Conservation (phyloP, 2,888 invertebrate species). For the Amorpha juglandis region DNA sequence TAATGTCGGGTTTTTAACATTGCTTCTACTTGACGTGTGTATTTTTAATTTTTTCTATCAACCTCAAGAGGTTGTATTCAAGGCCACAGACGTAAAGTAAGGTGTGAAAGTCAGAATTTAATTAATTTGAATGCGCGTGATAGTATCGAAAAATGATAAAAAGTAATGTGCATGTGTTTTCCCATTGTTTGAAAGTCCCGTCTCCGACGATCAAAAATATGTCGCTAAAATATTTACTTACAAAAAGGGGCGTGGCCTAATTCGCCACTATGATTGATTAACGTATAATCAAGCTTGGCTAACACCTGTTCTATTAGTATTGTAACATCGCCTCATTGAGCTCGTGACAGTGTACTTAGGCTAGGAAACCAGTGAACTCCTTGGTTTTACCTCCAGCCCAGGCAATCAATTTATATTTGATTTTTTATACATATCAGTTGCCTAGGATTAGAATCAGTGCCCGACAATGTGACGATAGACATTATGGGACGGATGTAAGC, state of each 20-base stretch:
- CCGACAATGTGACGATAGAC: too few species aligned
- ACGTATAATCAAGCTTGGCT: background rate
- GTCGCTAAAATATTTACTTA: background rate
- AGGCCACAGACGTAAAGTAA: background rate
- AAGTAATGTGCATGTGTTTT: background rate
- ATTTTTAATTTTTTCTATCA: background rate
- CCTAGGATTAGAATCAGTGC: too few species aligned
- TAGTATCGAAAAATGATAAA: slow-evolving; percentile 15
- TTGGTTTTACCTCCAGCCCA: too few species aligned
- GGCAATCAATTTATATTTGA: too few species aligned
- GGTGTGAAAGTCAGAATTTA: background rate
- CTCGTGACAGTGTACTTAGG: too few species aligned
- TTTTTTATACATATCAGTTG: too few species aligned
- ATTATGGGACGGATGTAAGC: too few species aligned
- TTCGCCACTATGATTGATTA: background rate
- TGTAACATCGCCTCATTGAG: too few species aligned
- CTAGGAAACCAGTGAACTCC: too few species aligned
- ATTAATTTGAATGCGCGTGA: background rate
- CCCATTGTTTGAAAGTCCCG: slow-evolving; percentile 28
- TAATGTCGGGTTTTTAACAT: slow-evolving; percentile 2
- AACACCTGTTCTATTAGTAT: background rate
- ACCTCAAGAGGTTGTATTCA: background rate
- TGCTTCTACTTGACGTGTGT: slow-evolving; percentile 1
- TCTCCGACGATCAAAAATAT: background rate
- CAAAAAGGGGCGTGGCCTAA: background rate